Evolutionary conservation across 92 coral and sea anemone genomes (phyloP).

Genomic region (Palythoa grandis): DNA sequence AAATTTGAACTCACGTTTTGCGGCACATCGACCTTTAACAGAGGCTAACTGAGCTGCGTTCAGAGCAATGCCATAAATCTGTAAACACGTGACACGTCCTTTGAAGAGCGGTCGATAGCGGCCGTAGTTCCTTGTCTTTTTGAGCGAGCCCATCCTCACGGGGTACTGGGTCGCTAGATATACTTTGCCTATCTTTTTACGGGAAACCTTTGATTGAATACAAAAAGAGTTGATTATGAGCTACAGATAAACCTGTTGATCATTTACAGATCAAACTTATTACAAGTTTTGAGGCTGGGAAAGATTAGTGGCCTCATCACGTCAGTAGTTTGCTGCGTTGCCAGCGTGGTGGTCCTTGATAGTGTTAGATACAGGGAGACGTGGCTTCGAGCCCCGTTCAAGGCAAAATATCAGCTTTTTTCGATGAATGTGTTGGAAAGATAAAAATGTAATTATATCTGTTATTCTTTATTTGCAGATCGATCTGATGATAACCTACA

Average conservation of each 20-base stretch:
- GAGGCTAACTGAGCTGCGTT: slow-evolving; percentile 48
- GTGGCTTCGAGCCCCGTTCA: too few relatives aligned
- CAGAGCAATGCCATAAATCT: slow-evolving; percentile 67
- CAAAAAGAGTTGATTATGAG: background rate
- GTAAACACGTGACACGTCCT: slow-evolving; percentile 78
- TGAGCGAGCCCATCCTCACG: slow-evolving; percentile 64
- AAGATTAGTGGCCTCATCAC: too few relatives aligned
- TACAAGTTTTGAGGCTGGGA: too few relatives aligned
- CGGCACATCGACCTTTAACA: slow-evolving; percentile 63
- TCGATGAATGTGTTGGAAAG: too few relatives aligned
- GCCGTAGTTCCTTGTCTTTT: background rate
- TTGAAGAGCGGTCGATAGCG: slow-evolving; percentile 43
- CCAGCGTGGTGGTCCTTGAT: too few relatives aligned
- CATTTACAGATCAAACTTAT: background rate
- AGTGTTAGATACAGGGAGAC: too few relatives aligned
- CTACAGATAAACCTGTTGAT: background rate
- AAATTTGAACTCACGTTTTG: slow-evolving; percentile 55
- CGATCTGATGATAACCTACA: background rate
- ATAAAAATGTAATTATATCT: too few relatives aligned
- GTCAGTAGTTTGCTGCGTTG: too few relatives aligned
- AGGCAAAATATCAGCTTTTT: too few relatives aligned
- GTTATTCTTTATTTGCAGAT: too few relatives aligned
- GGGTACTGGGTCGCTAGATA: slow-evolving; percentile 69
- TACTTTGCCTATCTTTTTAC: slow-evolving; percentile 49
- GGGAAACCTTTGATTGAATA: slow-evolving; percentile 46